Evolutionary conservation across 2,113 vertebrate genomes (phyloP).

Genomic region (Dinomys branickii): DNA sequence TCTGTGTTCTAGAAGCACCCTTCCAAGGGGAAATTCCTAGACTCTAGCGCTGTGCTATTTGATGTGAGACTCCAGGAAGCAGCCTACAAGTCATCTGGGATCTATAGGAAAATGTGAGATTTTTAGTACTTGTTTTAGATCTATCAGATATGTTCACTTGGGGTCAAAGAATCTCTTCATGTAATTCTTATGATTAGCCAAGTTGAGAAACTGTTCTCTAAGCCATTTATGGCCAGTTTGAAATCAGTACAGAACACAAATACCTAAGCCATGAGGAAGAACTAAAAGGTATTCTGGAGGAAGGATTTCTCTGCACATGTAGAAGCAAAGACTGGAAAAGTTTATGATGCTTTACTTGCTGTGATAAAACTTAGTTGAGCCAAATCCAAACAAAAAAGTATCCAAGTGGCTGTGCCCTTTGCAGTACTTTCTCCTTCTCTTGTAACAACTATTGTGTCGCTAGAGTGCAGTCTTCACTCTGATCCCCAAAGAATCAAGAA

Average conservation of each 20-base stretch:
- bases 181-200: background rate
- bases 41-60: background rate
- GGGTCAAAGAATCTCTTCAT: accelerated
- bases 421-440: background rate
- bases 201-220: background rate
- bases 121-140: background rate
- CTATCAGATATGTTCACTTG: background rate
- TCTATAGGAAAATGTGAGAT: background rate
- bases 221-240: background rate
- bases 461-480: background rate
- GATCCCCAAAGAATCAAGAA: background rate
- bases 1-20: background rate
- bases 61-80: background rate
- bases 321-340: background rate
- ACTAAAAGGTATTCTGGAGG: background rate
- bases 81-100: background rate
- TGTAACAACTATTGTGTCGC: background rate
- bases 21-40: background rate
- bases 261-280: background rate
- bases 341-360: background rate
- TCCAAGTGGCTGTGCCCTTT: background rate
- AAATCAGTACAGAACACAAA: background rate
- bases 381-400: background rate
- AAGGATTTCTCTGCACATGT: background rate
- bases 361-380: background rate